Evolutionary conservation across 2,888 invertebrate genomes (phyloP), one percentile per base, ranked within the genome.

Genomic region (Hirtodrosophila histrioides): DNA sequence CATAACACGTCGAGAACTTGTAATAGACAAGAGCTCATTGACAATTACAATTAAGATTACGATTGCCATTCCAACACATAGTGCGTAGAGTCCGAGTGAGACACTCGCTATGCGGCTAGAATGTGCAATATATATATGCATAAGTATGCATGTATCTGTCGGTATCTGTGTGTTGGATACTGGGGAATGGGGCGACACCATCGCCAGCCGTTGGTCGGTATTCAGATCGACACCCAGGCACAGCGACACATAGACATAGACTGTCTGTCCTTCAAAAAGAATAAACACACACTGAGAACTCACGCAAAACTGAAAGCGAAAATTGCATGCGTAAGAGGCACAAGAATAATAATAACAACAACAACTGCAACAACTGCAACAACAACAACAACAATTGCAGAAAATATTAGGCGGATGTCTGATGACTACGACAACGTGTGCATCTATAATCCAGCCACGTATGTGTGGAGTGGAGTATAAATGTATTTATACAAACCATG

Each of bases 141-240:
- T 39, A 37, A 4, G 3, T 11, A 41, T 37, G 5, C 45, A 29
- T 67, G 27, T 61, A 5, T 29, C 12, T 43, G n/a, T 27, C 17
- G 2, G 17, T 40, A 10, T 35, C n/a, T 45, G 5, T 50, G 37
- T 40, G 31, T 53, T 41, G 40, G 33, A 51, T 43, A 43, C 41
- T 67, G 49, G 44, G 49, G 65, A 65, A 41, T 65, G 50, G 39
- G 69, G 67, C 49, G 55, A 56, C 55, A 55, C 11, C 67, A 67
- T 41, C 69, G 53, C 69, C 70, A 71, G 66, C 76, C 76, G 76
- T 73, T 57, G 74, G 76, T 82, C 85, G 86, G 78, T 81, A 86
- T 84, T 84, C 86, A 86, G 82, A 84, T 82, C 82, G 78, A 82
- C 82, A 82, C 75, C 84, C 86, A 82, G 73, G 78, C 81, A 73